Conservation (phyloP, 2,113 vertebrate genomes). For the Thunnus thynnus region DNA sequence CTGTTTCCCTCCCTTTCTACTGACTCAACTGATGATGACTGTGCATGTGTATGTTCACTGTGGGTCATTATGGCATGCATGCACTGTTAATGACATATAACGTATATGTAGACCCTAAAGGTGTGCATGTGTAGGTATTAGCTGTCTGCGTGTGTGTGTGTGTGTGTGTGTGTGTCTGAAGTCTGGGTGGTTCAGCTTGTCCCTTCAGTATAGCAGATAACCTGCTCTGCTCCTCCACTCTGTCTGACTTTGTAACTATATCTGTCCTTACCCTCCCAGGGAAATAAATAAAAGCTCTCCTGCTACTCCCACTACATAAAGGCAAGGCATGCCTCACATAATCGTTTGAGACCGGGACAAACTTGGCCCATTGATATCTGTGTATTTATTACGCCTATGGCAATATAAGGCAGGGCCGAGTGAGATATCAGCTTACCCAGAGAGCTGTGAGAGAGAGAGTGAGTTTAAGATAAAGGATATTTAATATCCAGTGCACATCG, state of each 20-base stretch:
- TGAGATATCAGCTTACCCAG: conserved; percentile 88
- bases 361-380: conserved; percentile 86
- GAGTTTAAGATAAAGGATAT: conserved; percentile 90
- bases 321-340: conserved; percentile 77
- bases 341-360: conserved; percentile 85
- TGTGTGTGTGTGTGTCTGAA: conserved; percentile 3
- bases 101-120: background rate
- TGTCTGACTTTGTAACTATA: conserved; percentile 76
- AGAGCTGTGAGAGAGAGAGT: conserved; percentile 78
- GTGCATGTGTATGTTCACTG: background rate
- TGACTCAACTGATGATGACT: conserved; percentile 17
- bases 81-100: background rate
- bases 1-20: conserved; percentile 1
- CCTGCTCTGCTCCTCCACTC: conserved; percentile 58
- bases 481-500: conserved; percentile 88
- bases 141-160: background rate
- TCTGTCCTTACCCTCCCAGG: conserved; percentile 73
- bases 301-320: conserved; percentile 76
- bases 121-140: conserved; percentile 2
- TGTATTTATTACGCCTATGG: conserved; percentile 88
- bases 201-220: conserved; percentile 71
- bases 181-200: conserved; percentile 54
- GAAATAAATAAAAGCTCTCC: conserved; percentile 79
- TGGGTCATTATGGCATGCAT: background rate
- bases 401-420: conserved; percentile 85